A percentile compares a stretch with the other conserved stretches of the same genome.
These are phyloP conservation scores for Drosophila falleni DNA, from an alignment of 2,888 invertebrate species.

Conservation along the genomic window DNA sequence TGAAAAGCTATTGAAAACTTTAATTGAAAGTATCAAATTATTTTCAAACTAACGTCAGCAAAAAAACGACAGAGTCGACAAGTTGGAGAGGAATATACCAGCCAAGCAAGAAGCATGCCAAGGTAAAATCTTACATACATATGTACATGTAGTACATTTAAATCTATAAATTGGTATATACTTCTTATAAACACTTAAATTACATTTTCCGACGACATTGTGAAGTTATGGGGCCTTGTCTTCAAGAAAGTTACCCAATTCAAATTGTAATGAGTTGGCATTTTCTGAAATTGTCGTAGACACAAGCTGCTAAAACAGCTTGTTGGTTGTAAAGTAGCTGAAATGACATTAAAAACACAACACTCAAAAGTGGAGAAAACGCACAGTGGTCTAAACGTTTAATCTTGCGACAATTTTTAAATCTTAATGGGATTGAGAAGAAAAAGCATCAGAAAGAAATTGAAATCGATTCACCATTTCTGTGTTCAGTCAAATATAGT, in stretches of 20 bases:
- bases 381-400: conserved; percentile 2
- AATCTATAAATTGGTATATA: conserved; percentile 28
- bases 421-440: neutral
- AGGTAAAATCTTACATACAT: conserved; percentile 11
- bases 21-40: conserved; percentile 82
- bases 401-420: neutral
- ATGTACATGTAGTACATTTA: conserved; percentile 33
- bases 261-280: conserved; percentile 78
- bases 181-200: conserved; percentile 47
- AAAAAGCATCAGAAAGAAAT: too few relatives aligned
- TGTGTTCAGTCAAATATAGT: too few relatives aligned
- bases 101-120: neutral
- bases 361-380: conserved; percentile 43
- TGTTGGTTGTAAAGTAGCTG: conserved; percentile 70
- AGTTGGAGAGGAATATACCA: neutral
- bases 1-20: conserved; percentile 67
- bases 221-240: conserved; percentile 36
- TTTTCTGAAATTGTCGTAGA: conserved; percentile 65
- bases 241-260: conserved; percentile 56
- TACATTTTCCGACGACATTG: conserved; percentile 36
- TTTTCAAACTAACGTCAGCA: conserved; percentile 82
- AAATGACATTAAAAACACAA: conserved; percentile 76
- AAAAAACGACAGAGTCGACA: conserved; percentile 43
- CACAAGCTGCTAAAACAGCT: conserved; percentile 37
- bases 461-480: too few relatives aligned